A percentile compares a stretch with the other conserved stretches of the same genome.
phyloP scores from a whole-genome alignment of 2,113 vertebrate genomes.

The Illadopsis cleaveri region DNA sequence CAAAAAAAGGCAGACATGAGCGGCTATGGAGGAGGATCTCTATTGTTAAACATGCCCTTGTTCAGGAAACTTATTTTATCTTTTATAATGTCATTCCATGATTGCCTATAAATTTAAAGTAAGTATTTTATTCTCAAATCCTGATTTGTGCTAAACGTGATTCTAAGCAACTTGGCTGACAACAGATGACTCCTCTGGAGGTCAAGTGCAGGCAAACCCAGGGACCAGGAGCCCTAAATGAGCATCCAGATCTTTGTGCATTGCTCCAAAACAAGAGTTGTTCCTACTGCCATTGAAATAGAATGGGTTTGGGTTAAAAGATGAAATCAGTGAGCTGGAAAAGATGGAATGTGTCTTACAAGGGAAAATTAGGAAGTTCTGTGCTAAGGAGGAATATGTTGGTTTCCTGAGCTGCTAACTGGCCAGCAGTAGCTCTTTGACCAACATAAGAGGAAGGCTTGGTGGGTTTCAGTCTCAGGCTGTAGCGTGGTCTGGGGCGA shows the following conservation, averaged over 20 bases:
- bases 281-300: not conserved
- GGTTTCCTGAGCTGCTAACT: too few relatives aligned
- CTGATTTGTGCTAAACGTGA: not conserved
- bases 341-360: not conserved
- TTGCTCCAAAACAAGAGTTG: not conserved
- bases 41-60: not conserved
- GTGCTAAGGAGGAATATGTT: not conserved
- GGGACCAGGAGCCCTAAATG: not conserved
- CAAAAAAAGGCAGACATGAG: not conserved
- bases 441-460: too few relatives aligned
- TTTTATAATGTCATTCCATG: not conserved
- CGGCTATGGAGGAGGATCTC: not conserved
- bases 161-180: not conserved
- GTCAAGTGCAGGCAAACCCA: not conserved
- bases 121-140: not conserved
- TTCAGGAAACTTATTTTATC: not conserved
- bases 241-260: fast-evolving
- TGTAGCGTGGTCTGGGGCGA: too few relatives aligned
- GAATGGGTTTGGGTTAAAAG: not conserved
- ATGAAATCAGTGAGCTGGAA: not conserved
- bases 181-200: not conserved
- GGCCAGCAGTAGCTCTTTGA: too few relatives aligned
- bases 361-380: not conserved
- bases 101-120: not conserved
- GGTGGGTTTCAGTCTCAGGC: too few relatives aligned